phyloP scores from a whole-genome alignment of 2,797 vertebrate species.

The Avahi laniger region DNA sequence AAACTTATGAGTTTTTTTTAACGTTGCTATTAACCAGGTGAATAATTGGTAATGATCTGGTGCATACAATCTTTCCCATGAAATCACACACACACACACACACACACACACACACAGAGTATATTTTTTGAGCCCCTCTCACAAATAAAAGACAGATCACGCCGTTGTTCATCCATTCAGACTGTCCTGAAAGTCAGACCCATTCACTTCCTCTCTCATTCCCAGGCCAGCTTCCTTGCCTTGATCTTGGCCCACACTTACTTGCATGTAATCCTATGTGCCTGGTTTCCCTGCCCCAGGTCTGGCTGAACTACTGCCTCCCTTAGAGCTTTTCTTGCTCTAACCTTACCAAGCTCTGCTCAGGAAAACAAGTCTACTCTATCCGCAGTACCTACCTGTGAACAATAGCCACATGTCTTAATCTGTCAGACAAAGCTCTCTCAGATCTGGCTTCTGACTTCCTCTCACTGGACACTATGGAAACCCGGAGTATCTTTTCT shows the following conservation, averaged over 20 bases:
- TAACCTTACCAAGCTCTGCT: neutral
- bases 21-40: constrained; percentile 4
- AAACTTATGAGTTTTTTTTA: neutral
- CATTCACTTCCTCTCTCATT: neutral
- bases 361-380: neutral
- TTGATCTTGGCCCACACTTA: neutral
- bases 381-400: neutral
- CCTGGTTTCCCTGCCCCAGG: neutral
- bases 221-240: neutral
- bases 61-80: neutral
- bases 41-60: constrained; percentile 32
- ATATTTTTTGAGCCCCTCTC: neutral
- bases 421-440: neutral
- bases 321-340: neutral
- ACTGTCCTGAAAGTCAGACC: neutral
- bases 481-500: neutral
- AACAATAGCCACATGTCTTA: neutral
- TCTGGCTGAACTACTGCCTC: neutral
- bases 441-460: neutral
- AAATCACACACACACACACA: neutral
- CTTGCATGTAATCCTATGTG: neutral
- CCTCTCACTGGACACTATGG: neutral
- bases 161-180: neutral
- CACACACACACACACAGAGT: neutral
- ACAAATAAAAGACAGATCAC: neutral